Percentiles rank a stretch among this genome's conserved stretches.
phyloP scores from a whole-genome alignment of 2,797 vertebrate species.

The Rhabdophis nuchalis region DNA sequence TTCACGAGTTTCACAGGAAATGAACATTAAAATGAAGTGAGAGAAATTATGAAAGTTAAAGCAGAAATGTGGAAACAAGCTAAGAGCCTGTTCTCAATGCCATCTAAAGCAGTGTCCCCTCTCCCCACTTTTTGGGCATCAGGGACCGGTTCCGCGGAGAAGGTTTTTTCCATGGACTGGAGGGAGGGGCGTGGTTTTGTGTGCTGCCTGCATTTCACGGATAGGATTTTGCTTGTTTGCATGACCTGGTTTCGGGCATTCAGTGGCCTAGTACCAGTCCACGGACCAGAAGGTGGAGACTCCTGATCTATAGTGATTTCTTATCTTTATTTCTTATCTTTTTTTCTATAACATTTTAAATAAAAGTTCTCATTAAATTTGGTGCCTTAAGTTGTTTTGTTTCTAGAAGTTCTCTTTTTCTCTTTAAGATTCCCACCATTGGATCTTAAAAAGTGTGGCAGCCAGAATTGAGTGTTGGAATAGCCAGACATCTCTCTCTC shows the following conservation, averaged over 20 bases:
- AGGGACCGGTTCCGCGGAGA: not conserved
- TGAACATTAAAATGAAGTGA: not conserved
- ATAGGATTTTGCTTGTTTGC: not conserved
- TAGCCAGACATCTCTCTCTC: not conserved
- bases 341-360: not conserved
- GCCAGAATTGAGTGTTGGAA: not conserved
- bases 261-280: accelerated
- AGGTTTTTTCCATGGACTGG: not conserved
- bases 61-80: not conserved
- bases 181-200: not conserved
- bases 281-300: too few species aligned
- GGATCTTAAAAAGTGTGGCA: not conserved
- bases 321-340: not conserved
- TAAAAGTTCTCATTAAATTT: not conserved
- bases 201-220: not conserved
- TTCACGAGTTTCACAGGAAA: not conserved
- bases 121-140: not conserved
- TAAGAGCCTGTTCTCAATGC: not conserved
- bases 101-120: not conserved
- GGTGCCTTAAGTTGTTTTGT: not conserved
- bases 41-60: not conserved
- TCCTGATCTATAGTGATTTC: not conserved
- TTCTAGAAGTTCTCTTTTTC: not conserved
- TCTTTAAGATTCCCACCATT: not conserved
- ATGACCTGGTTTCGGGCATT: not conserved